Percentiles rank a stretch among this genome's conserved stretches.
phyloP scores from a whole-genome alignment of 1,140 invertebrate genomes.

The Thalassaphorura encarpata region DNA sequence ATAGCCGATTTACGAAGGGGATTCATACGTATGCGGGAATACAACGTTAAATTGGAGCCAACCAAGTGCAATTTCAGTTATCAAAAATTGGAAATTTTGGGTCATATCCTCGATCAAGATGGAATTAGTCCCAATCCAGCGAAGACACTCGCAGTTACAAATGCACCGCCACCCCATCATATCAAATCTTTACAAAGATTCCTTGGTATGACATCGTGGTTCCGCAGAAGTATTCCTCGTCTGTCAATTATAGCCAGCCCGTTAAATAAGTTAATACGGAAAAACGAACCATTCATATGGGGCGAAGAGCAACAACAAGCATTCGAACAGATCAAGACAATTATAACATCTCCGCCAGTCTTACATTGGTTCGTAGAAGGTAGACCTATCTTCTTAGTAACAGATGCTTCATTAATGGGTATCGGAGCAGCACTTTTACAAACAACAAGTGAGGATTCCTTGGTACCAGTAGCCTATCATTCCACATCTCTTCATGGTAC shows the following conservation, averaged over 20 bases:
- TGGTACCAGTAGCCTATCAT: not conserved
- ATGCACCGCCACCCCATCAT: not conserved
- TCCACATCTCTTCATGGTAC: not conserved
- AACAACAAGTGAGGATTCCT: not conserved
- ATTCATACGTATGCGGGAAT: not conserved
- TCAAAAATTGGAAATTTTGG: not conserved
- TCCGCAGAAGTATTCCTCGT: not conserved
- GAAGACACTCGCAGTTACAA: not conserved
- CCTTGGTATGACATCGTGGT: not conserved
- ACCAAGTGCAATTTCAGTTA: not conserved
- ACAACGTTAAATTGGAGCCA: not conserved
- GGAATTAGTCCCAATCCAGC: not conserved
- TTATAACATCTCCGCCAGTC: not conserved
- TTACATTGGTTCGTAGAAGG: not conserved
- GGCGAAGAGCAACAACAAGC: not conserved
- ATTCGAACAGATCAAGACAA: not conserved
- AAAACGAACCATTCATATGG: not conserved
- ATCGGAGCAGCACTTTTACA: not conserved
- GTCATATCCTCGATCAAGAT: not conserved
- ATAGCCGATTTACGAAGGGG: not conserved
- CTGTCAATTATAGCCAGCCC: not conserved
- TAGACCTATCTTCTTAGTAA: not conserved
- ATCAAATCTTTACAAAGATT: not conserved
- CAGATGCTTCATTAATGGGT: not conserved
- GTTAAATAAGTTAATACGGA: not conserved